These are phyloP conservation scores for Melanocharis versteri DNA, from an alignment of 2,113 vertebrate genomes.

Conservation along the genomic window DNA sequence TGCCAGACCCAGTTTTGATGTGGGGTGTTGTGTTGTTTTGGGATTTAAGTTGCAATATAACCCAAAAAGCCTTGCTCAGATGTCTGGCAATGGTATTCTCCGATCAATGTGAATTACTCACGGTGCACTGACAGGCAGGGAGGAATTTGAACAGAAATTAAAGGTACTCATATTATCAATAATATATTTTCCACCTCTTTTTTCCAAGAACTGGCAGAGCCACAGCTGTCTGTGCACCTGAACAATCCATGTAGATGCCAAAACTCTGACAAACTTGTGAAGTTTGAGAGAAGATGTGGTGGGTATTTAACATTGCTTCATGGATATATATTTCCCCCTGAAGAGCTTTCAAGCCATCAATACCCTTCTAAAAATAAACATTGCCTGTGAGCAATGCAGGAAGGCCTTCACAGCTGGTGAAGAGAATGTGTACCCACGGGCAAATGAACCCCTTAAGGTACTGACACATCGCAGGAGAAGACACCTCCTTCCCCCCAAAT, in stretches of 20 bases:
- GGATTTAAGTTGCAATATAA: background rate
- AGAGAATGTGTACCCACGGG: background rate
- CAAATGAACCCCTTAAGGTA: background rate
- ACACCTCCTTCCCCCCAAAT: background rate
- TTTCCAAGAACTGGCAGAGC: background rate
- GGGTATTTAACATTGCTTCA: background rate
- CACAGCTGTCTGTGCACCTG: background rate
- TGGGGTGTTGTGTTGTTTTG: background rate
- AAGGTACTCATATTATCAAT: background rate
- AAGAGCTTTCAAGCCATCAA: conserved; percentile 14
- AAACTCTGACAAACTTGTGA: background rate
- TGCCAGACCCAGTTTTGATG: background rate
- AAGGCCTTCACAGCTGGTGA: background rate
- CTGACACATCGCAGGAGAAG: background rate
- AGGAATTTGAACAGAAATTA: background rate
- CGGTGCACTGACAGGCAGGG: background rate
- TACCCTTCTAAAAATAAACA: conserved; percentile 26
- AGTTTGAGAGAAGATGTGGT: background rate
- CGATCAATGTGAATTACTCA: background rate
- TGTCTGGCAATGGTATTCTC: background rate
- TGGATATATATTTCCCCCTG: background rate
- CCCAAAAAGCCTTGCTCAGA: background rate
- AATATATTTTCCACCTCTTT: background rate
- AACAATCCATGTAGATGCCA: background rate
- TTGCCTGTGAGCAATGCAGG: background rate